phyloP scores from a whole-genome alignment of 2,113 vertebrate species.

The Sciurus niger region DNA sequence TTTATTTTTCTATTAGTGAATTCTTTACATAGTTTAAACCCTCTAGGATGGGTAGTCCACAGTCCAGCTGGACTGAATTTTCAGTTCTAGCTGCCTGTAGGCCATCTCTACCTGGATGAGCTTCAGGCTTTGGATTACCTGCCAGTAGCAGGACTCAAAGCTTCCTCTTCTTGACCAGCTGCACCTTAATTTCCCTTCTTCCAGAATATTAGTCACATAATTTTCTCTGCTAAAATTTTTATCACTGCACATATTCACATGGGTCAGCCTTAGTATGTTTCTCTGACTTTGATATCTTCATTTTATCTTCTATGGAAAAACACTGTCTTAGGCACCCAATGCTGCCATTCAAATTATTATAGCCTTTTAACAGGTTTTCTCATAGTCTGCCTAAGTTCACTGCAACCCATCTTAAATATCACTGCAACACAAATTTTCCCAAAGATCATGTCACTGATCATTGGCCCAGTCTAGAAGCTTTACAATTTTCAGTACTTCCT shows the following conservation, averaged over 20 bases:
- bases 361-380: slow-evolving; percentile 17
- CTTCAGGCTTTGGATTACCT: neutral
- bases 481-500: neutral
- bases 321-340: neutral
- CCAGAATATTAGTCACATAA: neutral
- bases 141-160: neutral
- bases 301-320: slow-evolving; percentile 41
- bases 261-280: neutral
- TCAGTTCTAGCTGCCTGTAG: neutral
- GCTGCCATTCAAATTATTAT: slow-evolving; percentile 32
- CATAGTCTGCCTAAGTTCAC: neutral
- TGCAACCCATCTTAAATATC: slow-evolving; percentile 27
- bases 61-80: neutral
- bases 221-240: neutral
- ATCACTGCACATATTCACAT: neutral
- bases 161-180: neutral
- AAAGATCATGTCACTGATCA: neutral
- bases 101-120: neutral
- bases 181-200: neutral
- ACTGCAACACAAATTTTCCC: neutral
- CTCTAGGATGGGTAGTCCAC: neutral
- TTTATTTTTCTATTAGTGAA: slow-evolving; percentile 41
- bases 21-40: neutral
- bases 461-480: neutral
- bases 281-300: neutral